A percentile compares a stretch with the other conserved stretches of the same genome.
These are phyloP conservation scores for Muscidifurax raptorellus DNA, from an alignment of 1,140 invertebrate species.

Conservation along the genomic window DNA sequence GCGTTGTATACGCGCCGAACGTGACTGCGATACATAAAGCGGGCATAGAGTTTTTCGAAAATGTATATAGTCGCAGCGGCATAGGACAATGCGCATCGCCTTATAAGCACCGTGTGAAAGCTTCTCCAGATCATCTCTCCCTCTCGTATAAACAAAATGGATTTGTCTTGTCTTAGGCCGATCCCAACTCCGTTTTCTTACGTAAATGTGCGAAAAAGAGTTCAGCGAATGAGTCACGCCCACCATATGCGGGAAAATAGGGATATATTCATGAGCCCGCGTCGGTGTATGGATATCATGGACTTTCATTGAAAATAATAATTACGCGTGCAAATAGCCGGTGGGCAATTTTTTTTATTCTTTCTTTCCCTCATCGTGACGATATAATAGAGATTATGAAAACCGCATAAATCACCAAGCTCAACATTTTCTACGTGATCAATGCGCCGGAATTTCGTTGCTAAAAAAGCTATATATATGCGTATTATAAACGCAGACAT, in stretches of 20 bases:
- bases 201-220: constrained; percentile 24
- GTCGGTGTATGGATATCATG: neutral
- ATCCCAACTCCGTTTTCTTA: neutral
- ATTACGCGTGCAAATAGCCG: neutral
- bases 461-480: neutral
- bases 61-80: too few relatives aligned
- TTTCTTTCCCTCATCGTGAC: neutral
- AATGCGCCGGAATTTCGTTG: neutral
- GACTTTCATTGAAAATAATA: constrained; percentile 20
- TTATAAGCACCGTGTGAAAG: constrained; percentile 33
- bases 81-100: neutral
- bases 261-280: neutral
- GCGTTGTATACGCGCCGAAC: too few relatives aligned
- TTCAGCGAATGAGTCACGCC: constrained; percentile 26
- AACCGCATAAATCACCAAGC: neutral
- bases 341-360: neutral
- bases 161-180: constrained; percentile 31
- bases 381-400: neutral
- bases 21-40: too few relatives aligned
- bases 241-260: neutral
- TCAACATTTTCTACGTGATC: neutral
- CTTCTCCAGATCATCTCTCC: neutral
- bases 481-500: neutral
- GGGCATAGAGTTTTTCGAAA: too few relatives aligned
- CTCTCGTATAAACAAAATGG: neutral